A percentile compares a stretch with the other conserved stretches of the same genome.
Conservation (phyloP, 2,797 vertebrate species). For the Dryobates pubescens region DNA sequence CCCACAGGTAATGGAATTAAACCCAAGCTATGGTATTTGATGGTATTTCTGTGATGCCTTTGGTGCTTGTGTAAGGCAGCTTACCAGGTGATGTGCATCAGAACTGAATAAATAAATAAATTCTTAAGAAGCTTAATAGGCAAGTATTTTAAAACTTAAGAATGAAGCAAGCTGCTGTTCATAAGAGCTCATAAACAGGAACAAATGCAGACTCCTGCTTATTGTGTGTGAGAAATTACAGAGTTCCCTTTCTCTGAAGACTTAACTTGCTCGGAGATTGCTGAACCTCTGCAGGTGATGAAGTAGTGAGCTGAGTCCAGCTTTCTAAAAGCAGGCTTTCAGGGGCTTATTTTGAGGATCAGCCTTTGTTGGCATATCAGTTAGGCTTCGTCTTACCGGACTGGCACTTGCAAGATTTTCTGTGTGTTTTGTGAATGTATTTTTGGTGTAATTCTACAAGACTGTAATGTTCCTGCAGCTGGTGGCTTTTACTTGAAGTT, state of each 20-base stretch:
- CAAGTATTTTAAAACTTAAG: background rate
- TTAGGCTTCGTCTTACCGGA: background rate
- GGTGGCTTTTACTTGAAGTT: background rate
- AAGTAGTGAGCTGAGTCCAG: background rate
- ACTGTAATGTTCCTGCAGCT: background rate
- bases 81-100: background rate
- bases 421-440: background rate
- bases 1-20: background rate
- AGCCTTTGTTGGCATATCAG: background rate
- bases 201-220: background rate
- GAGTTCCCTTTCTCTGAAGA: background rate
- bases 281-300: background rate
- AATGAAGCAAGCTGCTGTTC: background rate
- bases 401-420: background rate
- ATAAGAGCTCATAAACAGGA: background rate
- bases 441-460: fast-evolving
- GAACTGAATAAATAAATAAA: background rate
- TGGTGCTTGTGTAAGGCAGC: background rate
- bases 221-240: background rate
- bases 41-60: background rate
- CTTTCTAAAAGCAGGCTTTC: background rate
- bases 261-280: background rate
- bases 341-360: background rate
- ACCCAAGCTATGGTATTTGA: background rate
- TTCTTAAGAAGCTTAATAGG: background rate